Conservation (phyloP, 2,888 invertebrate species). For the Eudasyphora cyanicolor region DNA sequence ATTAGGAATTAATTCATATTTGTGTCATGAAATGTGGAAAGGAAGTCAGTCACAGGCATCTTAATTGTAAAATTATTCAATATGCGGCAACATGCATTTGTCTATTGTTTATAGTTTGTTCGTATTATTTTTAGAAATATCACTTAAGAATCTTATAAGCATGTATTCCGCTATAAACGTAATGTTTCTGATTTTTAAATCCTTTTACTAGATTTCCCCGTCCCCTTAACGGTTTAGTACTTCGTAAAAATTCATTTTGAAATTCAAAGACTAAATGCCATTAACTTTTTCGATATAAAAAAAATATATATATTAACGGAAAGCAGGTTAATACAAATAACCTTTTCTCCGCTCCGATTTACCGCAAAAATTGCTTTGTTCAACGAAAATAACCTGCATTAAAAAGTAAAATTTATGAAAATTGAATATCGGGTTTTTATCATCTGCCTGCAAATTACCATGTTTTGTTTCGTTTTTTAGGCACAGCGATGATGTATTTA, state of each 20-base stretch:
- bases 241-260: too few relatives aligned
- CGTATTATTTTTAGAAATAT: too few relatives aligned
- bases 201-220: too few relatives aligned
- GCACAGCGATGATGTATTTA: not conserved
- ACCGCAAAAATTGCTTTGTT: slow-evolving; percentile 10
- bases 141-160: too few relatives aligned
- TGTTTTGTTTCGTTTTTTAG: not conserved
- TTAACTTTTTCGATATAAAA: too few relatives aligned
- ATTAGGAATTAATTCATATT: not conserved
- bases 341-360: not conserved
- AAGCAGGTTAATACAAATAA: slow-evolving; percentile 8
- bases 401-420: not conserved
- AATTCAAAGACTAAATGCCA: too few relatives aligned
- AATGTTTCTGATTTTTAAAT: too few relatives aligned
- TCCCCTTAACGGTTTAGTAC: too few relatives aligned
- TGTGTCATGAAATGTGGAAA: not conserved
- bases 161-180: too few relatives aligned
- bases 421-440: not conserved
- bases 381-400: not conserved
- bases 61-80: not conserved
- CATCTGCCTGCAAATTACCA: not conserved
- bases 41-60: not conserved
- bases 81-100: too few relatives aligned
- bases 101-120: not conserved
- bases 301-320: too few relatives aligned